phyloP scores from a whole-genome alignment of 2,888 invertebrate species.

The Arctia plantaginis region DNA sequence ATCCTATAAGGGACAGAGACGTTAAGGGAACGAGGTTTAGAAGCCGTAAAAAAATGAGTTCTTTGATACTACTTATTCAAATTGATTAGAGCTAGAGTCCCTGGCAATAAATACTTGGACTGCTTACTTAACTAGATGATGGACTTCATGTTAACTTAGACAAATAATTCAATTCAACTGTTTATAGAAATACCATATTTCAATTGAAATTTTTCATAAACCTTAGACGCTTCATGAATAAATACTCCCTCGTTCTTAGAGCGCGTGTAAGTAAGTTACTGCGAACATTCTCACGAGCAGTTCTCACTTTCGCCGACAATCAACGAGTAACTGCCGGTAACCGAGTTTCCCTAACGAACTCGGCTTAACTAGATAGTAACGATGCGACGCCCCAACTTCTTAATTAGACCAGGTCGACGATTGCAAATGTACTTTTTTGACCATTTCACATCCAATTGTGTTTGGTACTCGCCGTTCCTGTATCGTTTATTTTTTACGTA shows the following conservation, averaged over 20 bases:
- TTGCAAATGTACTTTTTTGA: slow-evolving; percentile 64
- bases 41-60: no score
- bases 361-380: slow-evolving; percentile 77
- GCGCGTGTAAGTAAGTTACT: slow-evolving; percentile 45
- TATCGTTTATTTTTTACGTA: slow-evolving; percentile 12
- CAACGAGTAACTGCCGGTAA: slow-evolving; percentile 72
- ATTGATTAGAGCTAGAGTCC: background rate
- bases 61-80: background rate
- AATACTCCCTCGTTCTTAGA: slow-evolving; percentile 30
- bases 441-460: slow-evolving; percentile 38
- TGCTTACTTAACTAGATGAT: background rate
- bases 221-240: slow-evolving; percentile 40
- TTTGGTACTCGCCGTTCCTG: background rate
- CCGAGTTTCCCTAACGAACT: slow-evolving; percentile 80
- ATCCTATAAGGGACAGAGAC: no score
- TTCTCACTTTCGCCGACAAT: slow-evolving; percentile 77
- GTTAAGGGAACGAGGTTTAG: no score
- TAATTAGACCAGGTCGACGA: slow-evolving; percentile 73
- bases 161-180: background rate
- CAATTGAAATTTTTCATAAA: slow-evolving; percentile 5
- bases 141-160: background rate
- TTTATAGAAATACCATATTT: background rate
- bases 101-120: background rate
- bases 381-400: slow-evolving; percentile 71
- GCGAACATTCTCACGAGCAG: slow-evolving; percentile 47